Evolutionary conservation across 2,888 invertebrate species (phyloP), one percentile per base, ranked within the genome.

Genomic region (Muschampia plurimacula): DNA sequence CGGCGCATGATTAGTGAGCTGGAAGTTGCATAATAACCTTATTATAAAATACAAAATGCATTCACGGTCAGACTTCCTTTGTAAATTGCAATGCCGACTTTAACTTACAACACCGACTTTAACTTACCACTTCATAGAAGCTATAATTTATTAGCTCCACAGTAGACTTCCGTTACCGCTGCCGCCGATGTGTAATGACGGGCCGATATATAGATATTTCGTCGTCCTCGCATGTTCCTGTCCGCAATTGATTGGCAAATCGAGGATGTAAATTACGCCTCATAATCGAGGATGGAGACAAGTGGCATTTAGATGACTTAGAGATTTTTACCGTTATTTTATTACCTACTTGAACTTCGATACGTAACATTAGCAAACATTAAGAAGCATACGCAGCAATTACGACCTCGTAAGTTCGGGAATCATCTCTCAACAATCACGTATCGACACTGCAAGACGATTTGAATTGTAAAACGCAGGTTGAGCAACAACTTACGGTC

Each of bases 211-310:
- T 52, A 73, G 67, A 74, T 76, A 76, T 77, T 77, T 77, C 76
- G 85, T 86, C 86, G 85, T 86, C 86, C 87, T 87, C 81, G 83
- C 63, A 65, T 72, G 78, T 83, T 82, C 84, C 83, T 80, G 81
- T 77, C 79, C 59, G 62, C 67, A 65, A 76, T 75, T 78, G 81
- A 85, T 86, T 79, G 75, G 76, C 78, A 77, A 83, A 85, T 82
- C 76, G 81, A 85, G 86, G 86, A 84, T 86, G 84, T 83, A 74
- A 82, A 79, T 44, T 63, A 63, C 63, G 9, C 69, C 78, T 55
- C 79, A 79, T 82, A 79, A 83, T 83, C 74, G 75, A 74, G 74
- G 69, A 76, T 74, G 73, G 55, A 76, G 67, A 74, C 77, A 77
- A 79, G 77, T 81, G 79, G 78, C 84, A 86, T 84, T 86, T 83